Conservation (phyloP, 2,888 invertebrate species). For the Cepaea hortensis region DNA sequence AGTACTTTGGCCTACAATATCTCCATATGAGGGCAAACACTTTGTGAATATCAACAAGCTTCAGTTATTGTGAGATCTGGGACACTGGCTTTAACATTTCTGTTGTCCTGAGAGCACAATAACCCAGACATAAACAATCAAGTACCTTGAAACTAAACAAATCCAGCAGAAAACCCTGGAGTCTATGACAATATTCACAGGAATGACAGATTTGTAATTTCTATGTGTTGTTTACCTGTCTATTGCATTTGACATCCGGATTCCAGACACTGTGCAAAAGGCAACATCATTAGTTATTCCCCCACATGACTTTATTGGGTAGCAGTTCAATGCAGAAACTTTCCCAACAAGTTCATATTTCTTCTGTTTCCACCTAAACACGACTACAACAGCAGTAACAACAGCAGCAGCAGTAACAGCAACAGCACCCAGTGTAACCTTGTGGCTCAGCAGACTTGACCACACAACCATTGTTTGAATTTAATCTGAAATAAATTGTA, state of each 20-base stretch:
- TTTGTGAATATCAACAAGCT: too few species aligned
- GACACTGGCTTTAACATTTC: too few species aligned
- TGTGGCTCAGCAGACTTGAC: slow-evolving; percentile 17
- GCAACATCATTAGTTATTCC: slow-evolving; percentile 58
- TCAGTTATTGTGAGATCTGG: too few species aligned
- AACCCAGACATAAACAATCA: too few species aligned
- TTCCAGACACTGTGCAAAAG: slow-evolving; percentile 60
- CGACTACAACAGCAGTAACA: slow-evolving; percentile 19
- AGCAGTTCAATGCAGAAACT: slow-evolving; percentile 60
- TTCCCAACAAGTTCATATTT: slow-evolving; percentile 57
- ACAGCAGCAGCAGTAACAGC: slow-evolving; percentile 15
- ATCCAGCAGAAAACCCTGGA: too few species aligned
- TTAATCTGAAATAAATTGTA: not conserved
- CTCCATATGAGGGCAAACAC: too few species aligned
- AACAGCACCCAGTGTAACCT: not conserved
- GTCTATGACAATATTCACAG: too few species aligned
- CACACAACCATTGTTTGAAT: slow-evolving; percentile 27
- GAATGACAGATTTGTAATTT: too few species aligned
- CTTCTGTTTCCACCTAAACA: slow-evolving; percentile 19
- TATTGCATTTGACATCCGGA: slow-evolving; percentile 56
- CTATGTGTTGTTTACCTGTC: slow-evolving; percentile 60
- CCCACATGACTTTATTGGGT: slow-evolving; percentile 68
- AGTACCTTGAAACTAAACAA: too few species aligned
- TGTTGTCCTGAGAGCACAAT: too few species aligned
- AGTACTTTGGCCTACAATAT: too few species aligned